Conservation (phyloP, 2,113 vertebrate genomes). For the Zapornia atra region DNA sequence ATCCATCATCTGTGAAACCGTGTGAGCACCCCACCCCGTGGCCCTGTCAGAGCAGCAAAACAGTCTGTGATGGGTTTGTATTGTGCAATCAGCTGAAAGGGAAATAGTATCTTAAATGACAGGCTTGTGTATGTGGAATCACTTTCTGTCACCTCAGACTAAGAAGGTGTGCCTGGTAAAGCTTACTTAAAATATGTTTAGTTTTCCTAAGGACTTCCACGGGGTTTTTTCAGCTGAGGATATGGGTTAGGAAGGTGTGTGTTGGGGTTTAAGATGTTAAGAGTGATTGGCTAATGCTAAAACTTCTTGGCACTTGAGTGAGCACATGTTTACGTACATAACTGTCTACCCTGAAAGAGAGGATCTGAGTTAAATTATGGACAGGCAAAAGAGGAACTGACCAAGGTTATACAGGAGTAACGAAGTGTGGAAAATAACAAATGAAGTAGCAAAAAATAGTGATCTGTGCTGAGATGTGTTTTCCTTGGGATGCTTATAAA, state of each 20-base stretch:
- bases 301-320: neutral
- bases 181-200: neutral
- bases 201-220: neutral
- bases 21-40: fast-evolving
- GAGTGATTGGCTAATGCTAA: neutral
- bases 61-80: neutral
- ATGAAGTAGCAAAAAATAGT: neutral
- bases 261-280: neutral
- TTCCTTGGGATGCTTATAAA: neutral
- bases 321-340: neutral
- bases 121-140: neutral
- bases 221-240: neutral
- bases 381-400: neutral
- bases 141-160: neutral
- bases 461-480: neutral
- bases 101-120: neutral
- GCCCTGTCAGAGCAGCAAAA: neutral
- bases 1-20: neutral
- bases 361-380: neutral
- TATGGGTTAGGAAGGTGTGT: neutral
- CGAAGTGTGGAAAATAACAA: neutral
- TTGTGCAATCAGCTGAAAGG: neutral
- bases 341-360: neutral
- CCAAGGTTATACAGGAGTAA: neutral
- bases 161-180: neutral